phyloP scores from a whole-genome alignment of 2,797 vertebrate genomes.

The Tauraco hartlaubi region DNA sequence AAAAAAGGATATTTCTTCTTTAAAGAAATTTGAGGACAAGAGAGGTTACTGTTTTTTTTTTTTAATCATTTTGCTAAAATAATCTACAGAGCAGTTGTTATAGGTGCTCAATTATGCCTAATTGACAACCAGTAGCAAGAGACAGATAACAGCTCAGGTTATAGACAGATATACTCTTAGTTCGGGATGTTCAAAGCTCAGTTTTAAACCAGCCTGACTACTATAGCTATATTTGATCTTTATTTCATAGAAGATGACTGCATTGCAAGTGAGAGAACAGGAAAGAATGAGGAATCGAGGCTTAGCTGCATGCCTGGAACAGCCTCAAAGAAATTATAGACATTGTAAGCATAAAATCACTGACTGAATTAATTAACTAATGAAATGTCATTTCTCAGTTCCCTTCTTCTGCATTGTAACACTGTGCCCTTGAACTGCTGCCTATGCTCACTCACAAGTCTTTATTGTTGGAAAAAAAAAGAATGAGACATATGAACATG shows the following conservation, averaged over 20 bases:
- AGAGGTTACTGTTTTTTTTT: neutral
- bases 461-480: neutral
- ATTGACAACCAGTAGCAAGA: neutral
- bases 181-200: neutral
- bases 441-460: neutral
- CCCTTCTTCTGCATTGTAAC: neutral
- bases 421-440: slow-evolving; percentile 9
- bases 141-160: neutral
- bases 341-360: slow-evolving; percentile 15
- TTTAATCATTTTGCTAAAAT: neutral
- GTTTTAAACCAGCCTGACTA: neutral
- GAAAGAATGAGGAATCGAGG: neutral
- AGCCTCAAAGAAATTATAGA: slow-evolving; percentile 13
- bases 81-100: neutral
- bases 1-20: neutral
- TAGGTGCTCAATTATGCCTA: neutral
- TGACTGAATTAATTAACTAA: slow-evolving; percentile 42
- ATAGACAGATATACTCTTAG: neutral
- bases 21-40: neutral
- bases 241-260: neutral
- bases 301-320: neutral
- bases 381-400: slow-evolving; percentile 36
- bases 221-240: neutral
- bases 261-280: neutral
- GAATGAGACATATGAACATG: neutral